Evolutionary conservation across 2,113 vertebrate genomes (phyloP).

Genomic region (Phalacrocorax brasilianus): DNA sequence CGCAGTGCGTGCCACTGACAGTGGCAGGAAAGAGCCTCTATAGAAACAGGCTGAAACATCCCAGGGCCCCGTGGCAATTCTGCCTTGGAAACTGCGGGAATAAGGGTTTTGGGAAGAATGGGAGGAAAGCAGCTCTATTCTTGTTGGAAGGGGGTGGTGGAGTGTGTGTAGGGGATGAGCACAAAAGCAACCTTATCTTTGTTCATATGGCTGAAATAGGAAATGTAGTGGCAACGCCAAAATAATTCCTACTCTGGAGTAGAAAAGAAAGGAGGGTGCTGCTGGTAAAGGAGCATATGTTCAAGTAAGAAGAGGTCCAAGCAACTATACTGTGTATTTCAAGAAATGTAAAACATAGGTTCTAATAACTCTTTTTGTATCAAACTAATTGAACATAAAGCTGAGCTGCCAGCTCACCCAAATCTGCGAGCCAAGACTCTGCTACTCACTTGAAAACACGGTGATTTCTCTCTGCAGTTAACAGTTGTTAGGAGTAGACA

Average conservation of each 20-base stretch:
- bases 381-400: neutral
- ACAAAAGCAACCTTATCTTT: neutral
- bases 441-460: neutral
- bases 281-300: neutral
- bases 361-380: neutral
- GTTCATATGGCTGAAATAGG: neutral
- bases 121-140: neutral
- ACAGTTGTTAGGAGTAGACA: neutral
- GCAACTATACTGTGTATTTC: neutral
- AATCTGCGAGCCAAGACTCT: neutral
- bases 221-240: neutral
- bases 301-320: neutral
- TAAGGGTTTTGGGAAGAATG: neutral
- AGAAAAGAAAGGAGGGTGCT: neutral
- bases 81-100: neutral
- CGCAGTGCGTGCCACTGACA: neutral
- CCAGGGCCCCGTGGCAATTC: neutral
- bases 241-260: neutral
- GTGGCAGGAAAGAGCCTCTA: neutral
- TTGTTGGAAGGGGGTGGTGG: neutral
- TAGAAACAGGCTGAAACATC: neutral
- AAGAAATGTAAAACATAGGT: neutral
- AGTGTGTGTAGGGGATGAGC: neutral
- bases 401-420: neutral
- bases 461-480: neutral